These are phyloP conservation scores for Helogale parvula DNA, from an alignment of 2,113 vertebrate genomes.

Conservation along the genomic window DNA sequence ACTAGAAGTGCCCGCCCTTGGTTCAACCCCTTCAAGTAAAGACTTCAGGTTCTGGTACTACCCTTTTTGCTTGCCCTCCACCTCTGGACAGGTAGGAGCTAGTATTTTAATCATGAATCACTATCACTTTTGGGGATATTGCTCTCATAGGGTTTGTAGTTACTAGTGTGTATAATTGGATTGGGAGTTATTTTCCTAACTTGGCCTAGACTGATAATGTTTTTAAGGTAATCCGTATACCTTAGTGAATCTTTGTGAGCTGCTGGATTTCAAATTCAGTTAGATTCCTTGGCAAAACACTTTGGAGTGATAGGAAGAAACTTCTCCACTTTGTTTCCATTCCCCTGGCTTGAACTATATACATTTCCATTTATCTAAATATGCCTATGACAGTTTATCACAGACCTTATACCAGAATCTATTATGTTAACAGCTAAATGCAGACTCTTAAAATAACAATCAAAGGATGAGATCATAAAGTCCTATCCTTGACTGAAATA, in stretches of 20 bases:
- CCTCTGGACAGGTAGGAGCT: background rate
- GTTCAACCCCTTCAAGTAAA: background rate
- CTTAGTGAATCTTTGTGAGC: background rate
- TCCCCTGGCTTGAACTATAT: background rate
- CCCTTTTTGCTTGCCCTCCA: fast-evolving
- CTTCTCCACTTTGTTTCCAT: background rate
- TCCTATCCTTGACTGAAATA: background rate
- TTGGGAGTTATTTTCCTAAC: background rate
- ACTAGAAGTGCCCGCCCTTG: background rate
- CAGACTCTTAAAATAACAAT: background rate
- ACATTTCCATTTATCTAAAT: conserved; percentile 18
- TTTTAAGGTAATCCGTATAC: background rate
- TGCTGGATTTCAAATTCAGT: background rate
- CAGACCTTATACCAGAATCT: background rate
- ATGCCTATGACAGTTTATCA: background rate
- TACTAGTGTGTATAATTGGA: background rate
- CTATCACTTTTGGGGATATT: background rate
- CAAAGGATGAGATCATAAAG: background rate
- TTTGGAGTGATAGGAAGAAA: background rate
- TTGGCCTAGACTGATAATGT: fast-evolving
- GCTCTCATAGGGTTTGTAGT: background rate
- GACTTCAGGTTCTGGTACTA: background rate
- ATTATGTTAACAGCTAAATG: background rate
- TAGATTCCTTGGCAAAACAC: background rate
- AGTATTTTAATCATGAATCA: background rate